A percentile compares a stretch with the other conserved stretches of the same genome.
phyloP scores from a whole-genome alignment of 2,797 vertebrate genomes.

The Gymnodraco acuticeps region DNA sequence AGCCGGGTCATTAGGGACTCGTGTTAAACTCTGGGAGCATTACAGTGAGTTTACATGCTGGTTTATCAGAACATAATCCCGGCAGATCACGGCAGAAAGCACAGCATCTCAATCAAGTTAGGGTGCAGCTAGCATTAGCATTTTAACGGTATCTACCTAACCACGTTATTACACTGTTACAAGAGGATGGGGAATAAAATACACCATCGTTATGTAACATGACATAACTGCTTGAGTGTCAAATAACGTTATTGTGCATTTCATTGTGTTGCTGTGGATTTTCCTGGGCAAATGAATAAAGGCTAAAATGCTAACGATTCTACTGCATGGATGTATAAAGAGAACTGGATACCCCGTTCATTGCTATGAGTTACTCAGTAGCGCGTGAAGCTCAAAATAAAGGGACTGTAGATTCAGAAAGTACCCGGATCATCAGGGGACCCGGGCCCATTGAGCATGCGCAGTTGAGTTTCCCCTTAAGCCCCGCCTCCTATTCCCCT shows the following conservation, averaged over 20 bases:
- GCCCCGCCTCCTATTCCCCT: too few species aligned
- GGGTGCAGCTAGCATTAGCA: slow-evolving; percentile 47
- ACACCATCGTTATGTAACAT: accelerated
- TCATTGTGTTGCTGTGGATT: neutral
- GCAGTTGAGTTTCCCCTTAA: too few species aligned
- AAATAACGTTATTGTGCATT: accelerated
- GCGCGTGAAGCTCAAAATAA: too few species aligned
- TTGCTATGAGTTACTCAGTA: too few species aligned
- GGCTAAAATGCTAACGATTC: slow-evolving; percentile 46
- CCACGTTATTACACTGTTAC: neutral
- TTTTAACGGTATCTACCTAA: neutral
- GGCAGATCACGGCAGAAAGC: slow-evolving; percentile 5
- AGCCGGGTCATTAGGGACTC: neutral
- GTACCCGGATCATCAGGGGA: too few species aligned
- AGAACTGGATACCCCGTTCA: too few species aligned
- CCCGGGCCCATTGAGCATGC: too few species aligned
- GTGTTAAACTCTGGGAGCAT: neutral
- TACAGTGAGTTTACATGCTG: neutral
- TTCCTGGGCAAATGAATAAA: neutral
- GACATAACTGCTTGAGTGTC: neutral
- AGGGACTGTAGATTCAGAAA: too few species aligned
- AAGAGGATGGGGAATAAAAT: too few species aligned
- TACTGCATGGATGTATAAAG: too few species aligned
- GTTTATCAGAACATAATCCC: slow-evolving; percentile 34
- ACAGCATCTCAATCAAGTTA: slow-evolving; percentile 34